These are phyloP conservation scores for Marronus borbonicus DNA, from an alignment of 2,888 invertebrate genomes.

Conservation along the genomic window DNA sequence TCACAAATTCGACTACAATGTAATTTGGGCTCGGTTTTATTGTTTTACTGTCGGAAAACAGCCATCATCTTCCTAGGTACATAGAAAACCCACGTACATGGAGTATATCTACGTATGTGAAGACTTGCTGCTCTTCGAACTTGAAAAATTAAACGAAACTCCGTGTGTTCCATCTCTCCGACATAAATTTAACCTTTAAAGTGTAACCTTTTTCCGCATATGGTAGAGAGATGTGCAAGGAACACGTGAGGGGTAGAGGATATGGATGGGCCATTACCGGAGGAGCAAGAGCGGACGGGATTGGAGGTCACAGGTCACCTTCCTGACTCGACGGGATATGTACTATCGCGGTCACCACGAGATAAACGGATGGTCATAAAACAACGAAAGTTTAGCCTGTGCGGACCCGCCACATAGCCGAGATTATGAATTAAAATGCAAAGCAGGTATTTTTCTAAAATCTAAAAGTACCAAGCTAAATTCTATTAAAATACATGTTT, in stretches of 20 bases:
- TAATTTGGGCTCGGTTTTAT: not conserved
- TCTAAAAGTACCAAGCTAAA: too few species aligned
- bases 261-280: constrained; percentile 56
- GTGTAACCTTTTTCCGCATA: constrained; percentile 53
- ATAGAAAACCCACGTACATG: constrained; percentile 19
- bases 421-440: too few species aligned
- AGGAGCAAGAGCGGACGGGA: constrained; percentile 52
- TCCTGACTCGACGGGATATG: constrained; percentile 54
- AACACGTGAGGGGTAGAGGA: constrained; percentile 57
- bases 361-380: too few species aligned
- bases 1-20: not conserved
- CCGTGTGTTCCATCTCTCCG: constrained; percentile 41
- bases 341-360: constrained; percentile 11
- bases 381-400: too few species aligned
- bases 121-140: constrained; percentile 13
- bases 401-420: too few species aligned
- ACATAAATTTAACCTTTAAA: constrained; percentile 56
- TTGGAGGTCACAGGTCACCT: constrained; percentile 57
- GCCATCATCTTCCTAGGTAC: not conserved
- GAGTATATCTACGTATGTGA: constrained; percentile 10
- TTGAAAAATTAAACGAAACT: constrained; percentile 49
- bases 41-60: not conserved
- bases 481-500: too few species aligned
- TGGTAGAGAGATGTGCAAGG: constrained; percentile 55
- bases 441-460: too few species aligned